phyloP scores from a whole-genome alignment of 2,113 vertebrate genomes.

The Channa maculata region DNA sequence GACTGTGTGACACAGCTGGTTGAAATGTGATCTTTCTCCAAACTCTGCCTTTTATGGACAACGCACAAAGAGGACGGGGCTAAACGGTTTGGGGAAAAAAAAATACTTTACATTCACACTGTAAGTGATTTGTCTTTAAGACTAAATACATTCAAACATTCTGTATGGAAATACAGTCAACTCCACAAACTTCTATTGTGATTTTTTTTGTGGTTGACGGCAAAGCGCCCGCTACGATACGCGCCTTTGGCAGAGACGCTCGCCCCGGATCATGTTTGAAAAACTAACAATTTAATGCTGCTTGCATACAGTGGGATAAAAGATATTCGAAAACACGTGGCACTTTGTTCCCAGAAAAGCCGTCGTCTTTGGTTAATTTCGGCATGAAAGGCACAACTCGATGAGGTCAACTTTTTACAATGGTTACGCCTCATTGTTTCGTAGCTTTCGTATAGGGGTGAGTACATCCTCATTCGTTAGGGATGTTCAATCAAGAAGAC shows the following conservation, averaged over 20 bases:
- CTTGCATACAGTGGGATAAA: too few species aligned
- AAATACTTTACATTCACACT: accelerated
- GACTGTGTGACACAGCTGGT: too few species aligned
- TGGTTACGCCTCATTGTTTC: neutral
- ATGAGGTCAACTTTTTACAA: neutral
- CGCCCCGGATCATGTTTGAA: neutral
- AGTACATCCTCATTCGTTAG: too few species aligned
- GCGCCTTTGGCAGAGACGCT: neutral
- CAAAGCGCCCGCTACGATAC: neutral
- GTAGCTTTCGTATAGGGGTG: too few species aligned
- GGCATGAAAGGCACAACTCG: neutral
- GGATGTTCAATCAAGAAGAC: too few species aligned
- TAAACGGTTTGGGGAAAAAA: neutral
- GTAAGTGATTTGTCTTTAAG: too few species aligned
- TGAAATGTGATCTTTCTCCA: too few species aligned
- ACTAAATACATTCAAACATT: accelerated
- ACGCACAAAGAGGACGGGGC: neutral
- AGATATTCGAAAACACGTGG: accelerated
- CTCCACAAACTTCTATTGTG: neutral
- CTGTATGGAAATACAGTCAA: neutral
- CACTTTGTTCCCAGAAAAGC: accelerated
- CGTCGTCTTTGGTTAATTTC: neutral
- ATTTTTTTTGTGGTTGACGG: neutral
- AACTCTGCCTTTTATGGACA: too few species aligned
- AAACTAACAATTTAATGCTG: neutral